Base-by-base conservation (phyloP, 92 coral and sea anemone genomes). In the Porites divaricata region DNA sequence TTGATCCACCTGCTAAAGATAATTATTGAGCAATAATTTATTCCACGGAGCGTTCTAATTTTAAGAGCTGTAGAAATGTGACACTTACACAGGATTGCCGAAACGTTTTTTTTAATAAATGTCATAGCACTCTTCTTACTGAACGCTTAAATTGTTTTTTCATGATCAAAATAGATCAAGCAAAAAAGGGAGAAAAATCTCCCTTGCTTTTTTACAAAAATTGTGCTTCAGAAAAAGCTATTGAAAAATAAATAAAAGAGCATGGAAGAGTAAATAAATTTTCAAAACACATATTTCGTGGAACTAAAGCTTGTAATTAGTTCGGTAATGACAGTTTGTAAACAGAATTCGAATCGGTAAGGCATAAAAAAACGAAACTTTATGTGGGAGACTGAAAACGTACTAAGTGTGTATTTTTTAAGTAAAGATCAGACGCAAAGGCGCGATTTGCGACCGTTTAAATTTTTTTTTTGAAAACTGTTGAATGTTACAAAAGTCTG, bases 301-400 rank as follows among this genome's bases (percentile, higher is more conserved):
- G 28, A 65, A 78, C 50, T 21, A 9, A 78, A 69, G 67, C 50
- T 21, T 79, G 52, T 67, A 79, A 79, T 80, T 67, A 80, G 74
- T 80, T 68, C 17, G 75, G 76, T 28, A 80, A 28, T n/a, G 64
- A 69, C 65, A 14, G 53, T 26, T 15, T 52, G 84, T 50, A 54
- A 79, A 54, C 49, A 54, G 7, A 79, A n/a, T n/a, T n/a, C n/a
- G n/a, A n/a, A 67, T 16, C n/a, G 54, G 54, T 6, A 25, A 16
- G 12, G 67, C 26, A 54, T 35, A 67, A 25, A 19, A 69, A 6
- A 69, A 52, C 64, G 25, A n/a, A 35, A 68, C 67, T 68, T 56
- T 51, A 67, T 8, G 45, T 35, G 45, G 45, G 45, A 35, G 45
- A 35, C 45, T 35, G 74, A 7, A 70, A 12, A 51, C 49, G 62